phyloP scores from a whole-genome alignment of 2,888 invertebrate species.

The Balanococcus diminutus region DNA sequence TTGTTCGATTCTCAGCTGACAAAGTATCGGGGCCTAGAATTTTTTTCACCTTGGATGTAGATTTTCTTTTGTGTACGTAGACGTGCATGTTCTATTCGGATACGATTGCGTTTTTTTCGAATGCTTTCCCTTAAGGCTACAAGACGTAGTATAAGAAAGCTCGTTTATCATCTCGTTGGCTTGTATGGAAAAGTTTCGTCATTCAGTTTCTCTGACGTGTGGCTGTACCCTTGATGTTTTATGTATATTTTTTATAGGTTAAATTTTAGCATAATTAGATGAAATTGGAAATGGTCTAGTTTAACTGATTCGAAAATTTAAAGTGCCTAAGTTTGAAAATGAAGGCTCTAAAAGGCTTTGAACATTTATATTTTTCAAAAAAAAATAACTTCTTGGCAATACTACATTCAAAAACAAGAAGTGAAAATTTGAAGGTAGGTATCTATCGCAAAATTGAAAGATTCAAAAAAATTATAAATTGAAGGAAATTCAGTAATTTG shows the following conservation, averaged over 20 bases:
- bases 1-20: constrained; percentile 32
- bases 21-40: not conserved
- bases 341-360: no score
- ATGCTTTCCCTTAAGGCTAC: constrained; percentile 15
- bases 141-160: not conserved
- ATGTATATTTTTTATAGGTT: not conserved
- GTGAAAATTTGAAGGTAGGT: no score
- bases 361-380: no score
- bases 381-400: no score
- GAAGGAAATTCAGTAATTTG: no score
- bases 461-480: no score
- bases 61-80: constrained; percentile 5
- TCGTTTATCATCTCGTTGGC: constrained; percentile 34
- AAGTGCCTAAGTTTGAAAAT: no score
- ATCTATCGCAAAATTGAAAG: no score
- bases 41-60: not conserved
- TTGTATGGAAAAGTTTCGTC: constrained; percentile 16
- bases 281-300: not conserved
- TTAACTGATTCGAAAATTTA: not conserved
- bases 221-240: not conserved
- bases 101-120: not conserved
- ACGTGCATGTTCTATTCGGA: not conserved
- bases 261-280: not conserved
- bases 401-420: no score
- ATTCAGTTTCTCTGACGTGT: not conserved